Conservation (phyloP, 2,113 vertebrate species). For the Irena cyanogastra region DNA sequence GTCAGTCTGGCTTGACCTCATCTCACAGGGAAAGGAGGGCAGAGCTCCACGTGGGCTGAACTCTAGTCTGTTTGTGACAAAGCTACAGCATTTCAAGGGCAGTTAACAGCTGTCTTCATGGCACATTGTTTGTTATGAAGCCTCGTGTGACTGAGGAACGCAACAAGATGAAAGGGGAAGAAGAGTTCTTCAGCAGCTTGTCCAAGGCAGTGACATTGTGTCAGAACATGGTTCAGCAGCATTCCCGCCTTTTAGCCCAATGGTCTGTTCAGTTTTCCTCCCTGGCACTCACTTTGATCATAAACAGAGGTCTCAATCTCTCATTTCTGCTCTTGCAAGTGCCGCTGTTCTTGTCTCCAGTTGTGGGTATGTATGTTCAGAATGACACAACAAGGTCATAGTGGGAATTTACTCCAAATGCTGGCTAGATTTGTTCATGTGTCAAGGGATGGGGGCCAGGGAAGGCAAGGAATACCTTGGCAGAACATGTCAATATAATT, state of each 20-base stretch:
- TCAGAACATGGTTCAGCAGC: neutral
- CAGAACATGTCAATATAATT: neutral
- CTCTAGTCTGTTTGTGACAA: neutral
- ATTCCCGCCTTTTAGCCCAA: neutral
- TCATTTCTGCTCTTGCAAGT: neutral
- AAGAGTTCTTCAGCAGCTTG: neutral
- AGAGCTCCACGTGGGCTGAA: neutral
- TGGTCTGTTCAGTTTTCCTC: neutral
- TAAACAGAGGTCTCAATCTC: neutral
- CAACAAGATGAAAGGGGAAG: neutral
- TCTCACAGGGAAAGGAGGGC: neutral
- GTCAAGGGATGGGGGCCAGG: neutral
- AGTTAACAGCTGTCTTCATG: too few species aligned
- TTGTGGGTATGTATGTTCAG: rapidly evolving
- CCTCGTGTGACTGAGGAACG: neutral
- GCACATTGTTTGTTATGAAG: neutral
- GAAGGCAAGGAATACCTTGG: neutral
- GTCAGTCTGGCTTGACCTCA: neutral
- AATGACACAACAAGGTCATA: neutral
- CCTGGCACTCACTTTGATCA: neutral
- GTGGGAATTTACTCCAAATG: neutral
- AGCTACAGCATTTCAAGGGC: neutral
- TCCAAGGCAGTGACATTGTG: neutral
- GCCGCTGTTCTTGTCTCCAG: neutral
- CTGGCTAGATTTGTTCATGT: neutral